Conservation (phyloP, 2,797 vertebrate genomes). For the Pseudomugil gertrudae region DNA sequence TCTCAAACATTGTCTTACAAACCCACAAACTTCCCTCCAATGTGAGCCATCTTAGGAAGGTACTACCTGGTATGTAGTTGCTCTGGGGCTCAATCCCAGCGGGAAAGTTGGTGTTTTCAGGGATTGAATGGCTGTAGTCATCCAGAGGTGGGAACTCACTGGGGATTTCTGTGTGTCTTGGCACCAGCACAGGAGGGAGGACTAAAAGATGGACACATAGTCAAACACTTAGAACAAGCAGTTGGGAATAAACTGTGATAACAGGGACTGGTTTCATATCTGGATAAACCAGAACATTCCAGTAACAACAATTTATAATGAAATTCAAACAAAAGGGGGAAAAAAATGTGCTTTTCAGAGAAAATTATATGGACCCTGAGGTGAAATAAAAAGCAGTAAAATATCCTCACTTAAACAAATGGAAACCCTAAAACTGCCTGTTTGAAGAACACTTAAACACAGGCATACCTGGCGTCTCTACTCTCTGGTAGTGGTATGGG, state of each 20-base stretch:
- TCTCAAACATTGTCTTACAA: constrained; percentile 3
- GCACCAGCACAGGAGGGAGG: constrained; percentile 95
- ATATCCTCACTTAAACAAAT: background rate
- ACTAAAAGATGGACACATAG: constrained; percentile 79
- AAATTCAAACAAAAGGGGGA: background rate
- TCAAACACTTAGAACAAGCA: constrained; percentile 21
- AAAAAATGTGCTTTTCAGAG: background rate
- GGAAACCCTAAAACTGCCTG: background rate
- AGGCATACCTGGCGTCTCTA: constrained; percentile 93
- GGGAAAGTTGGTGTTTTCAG: constrained; percentile 99
- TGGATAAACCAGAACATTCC: background rate
- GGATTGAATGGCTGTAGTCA: constrained; percentile 98
- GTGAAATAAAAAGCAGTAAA: constrained; percentile 12
- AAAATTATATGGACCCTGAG: background rate
- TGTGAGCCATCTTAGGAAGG: constrained; percentile 1
- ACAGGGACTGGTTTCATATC: constrained; percentile 1
- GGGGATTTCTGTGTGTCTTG: constrained; percentile 95
- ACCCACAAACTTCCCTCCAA: background rate
- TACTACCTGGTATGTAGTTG: constrained; percentile 98
- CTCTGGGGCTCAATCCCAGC: constrained; percentile 97
- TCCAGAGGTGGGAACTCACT: constrained; percentile 95
- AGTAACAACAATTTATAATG: background rate
- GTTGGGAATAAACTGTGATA: background rate
- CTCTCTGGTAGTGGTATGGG: constrained; percentile 98
- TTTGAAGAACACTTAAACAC: background rate